Evolutionary conservation across 2,797 vertebrate species (phyloP).

Genomic region (Limnodromus scolopaceus): DNA sequence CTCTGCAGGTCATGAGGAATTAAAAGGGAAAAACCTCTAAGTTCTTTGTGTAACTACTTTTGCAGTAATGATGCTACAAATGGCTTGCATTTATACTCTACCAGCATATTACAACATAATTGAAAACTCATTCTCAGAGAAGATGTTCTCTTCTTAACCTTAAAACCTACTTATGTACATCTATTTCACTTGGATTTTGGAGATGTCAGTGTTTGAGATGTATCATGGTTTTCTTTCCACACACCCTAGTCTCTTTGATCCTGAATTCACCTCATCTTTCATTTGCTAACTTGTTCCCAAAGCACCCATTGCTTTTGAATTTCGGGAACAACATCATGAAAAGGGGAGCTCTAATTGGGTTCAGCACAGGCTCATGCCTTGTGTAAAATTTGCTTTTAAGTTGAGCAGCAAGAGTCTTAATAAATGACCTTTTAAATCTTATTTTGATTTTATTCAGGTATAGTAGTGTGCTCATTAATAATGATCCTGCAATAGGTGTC

Average conservation of each 20-base stretch:
- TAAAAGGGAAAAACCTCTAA: neutral
- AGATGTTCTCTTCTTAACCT: neutral
- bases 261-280: neutral
- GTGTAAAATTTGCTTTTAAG: slow-evolving; percentile 21
- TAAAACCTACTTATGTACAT: neutral
- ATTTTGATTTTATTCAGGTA: slow-evolving; percentile 58
- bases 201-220: neutral
- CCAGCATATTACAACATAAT: neutral
- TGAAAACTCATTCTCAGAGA: neutral
- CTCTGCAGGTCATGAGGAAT: neutral
- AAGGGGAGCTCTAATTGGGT: slow-evolving; percentile 14
- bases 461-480: slow-evolving; percentile 16
- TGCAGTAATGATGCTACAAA: neutral
- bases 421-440: slow-evolving; percentile 47
- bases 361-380: neutral
- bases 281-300: slow-evolving; percentile 17
- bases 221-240: neutral
- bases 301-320: neutral
- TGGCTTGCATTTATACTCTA: neutral
- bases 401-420: slow-evolving; percentile 36
- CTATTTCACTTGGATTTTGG: neutral
- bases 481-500: neutral
- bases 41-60: neutral
- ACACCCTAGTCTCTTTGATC: neutral
- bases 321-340: neutral